Conservation (phyloP, 2,113 vertebrate species). For the Coreoperca whiteheadi region DNA sequence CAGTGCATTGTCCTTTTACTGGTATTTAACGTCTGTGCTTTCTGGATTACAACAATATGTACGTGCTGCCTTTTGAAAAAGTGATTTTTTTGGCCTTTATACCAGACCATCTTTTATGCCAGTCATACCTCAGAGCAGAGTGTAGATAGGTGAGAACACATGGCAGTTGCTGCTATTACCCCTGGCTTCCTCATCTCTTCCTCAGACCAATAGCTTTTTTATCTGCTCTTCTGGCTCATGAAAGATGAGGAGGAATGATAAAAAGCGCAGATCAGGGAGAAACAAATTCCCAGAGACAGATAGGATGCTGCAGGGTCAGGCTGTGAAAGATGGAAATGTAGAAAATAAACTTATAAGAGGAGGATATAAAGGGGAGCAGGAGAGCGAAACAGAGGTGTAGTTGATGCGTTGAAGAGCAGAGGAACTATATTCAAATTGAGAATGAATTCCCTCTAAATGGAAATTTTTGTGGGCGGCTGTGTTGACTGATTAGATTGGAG, state of each 20-base stretch:
- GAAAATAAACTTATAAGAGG: slow-evolving; percentile 11
- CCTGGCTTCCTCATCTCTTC: slow-evolving; percentile 19
- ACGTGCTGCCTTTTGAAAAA: background rate
- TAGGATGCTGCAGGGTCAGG: slow-evolving; percentile 41
- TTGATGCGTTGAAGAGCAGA: slow-evolving; percentile 4
- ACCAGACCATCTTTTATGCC: background rate
- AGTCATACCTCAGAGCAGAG: slow-evolving; percentile 30
- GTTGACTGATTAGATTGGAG: slow-evolving; percentile 50
- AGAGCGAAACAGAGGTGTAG: slow-evolving; percentile 24
- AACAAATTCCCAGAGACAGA: slow-evolving; percentile 57
- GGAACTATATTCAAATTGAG: slow-evolving; percentile 18
- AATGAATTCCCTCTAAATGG: slow-evolving; percentile 45
- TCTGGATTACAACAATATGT: background rate
- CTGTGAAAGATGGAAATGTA: slow-evolving; percentile 25
- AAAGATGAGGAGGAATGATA: slow-evolving; percentile 50
- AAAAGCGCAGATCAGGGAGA: slow-evolving; percentile 46
- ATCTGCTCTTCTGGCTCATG: slow-evolving; percentile 52
- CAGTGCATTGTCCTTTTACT: background rate
- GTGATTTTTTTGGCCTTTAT: slow-evolving; percentile 3
- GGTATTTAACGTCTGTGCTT: background rate
- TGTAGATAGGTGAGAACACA: slow-evolving; percentile 28
- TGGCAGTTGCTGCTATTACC: slow-evolving; percentile 38
- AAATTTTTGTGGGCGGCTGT: slow-evolving; percentile 25
- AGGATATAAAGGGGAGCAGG: slow-evolving; percentile 9
- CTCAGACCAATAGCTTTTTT: slow-evolving; percentile 41